Percentiles rank a stretch among this genome's conserved stretches.
These are phyloP conservation scores for Zygothrica quintamaculata DNA, from an alignment of 2,888 invertebrate genomes.

Conservation along the genomic window DNA sequence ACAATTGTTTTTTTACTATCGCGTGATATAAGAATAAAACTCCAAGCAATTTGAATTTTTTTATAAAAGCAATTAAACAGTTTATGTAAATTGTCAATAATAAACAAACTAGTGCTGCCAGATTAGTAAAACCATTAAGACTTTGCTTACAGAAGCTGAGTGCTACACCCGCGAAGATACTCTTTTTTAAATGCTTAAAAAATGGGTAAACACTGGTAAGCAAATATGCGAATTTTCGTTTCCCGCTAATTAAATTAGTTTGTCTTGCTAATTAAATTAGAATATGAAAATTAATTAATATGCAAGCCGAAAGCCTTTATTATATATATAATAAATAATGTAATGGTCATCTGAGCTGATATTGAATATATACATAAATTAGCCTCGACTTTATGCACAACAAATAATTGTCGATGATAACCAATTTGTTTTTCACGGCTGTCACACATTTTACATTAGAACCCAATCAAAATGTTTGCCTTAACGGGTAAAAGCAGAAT, in stretches of 20 bases:
- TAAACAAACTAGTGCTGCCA: constrained; percentile 19
- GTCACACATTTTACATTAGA: constrained; percentile 54
- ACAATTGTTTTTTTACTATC: too few relatives aligned
- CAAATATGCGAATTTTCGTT: neutral
- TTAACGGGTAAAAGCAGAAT: constrained; percentile 11
- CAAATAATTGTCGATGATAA: constrained; percentile 20
- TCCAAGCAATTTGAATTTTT: too few relatives aligned
- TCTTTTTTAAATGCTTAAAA: neutral
- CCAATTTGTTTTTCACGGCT: constrained; percentile 36
- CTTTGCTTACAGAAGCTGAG: constrained; percentile 1
- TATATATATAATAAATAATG: neutral
- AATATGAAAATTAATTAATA: constrained; percentile 6
- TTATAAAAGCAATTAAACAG: neutral
- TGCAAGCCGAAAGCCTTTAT: too few relatives aligned
- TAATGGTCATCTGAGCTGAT: constrained; percentile 3
- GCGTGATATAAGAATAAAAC: too few relatives aligned
- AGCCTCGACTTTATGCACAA: constrained; percentile 30
- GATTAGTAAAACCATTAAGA: neutral
- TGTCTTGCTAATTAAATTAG: constrained; percentile 28
- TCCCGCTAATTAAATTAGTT: constrained; percentile 35
- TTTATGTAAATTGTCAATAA: neutral
- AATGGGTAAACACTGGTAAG: constrained; percentile 12
- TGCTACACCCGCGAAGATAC: constrained; percentile 18
- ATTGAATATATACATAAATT: neutral
- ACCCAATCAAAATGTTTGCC: constrained; percentile 38